These are phyloP conservation scores for Semaprochilodus insignis DNA, from an alignment of 2,797 vertebrate genomes.

Conservation along the genomic window DNA sequence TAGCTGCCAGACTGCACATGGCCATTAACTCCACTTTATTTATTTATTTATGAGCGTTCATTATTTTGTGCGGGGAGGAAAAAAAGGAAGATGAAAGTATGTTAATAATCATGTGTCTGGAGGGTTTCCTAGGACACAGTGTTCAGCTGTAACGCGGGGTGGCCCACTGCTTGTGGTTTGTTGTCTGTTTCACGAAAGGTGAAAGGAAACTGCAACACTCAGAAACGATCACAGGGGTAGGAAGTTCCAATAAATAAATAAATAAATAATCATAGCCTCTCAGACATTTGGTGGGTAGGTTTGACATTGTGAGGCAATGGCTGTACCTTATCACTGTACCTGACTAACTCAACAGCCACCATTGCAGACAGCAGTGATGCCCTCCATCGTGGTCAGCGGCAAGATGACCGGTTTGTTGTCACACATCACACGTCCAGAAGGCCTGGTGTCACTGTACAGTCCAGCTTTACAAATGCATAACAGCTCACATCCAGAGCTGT, in stretches of 20 bases:
- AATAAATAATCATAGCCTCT: not conserved
- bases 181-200: not conserved
- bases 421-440: no score
- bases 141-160: not conserved
- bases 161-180: not conserved
- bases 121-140: not conserved
- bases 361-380: no score
- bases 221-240: not conserved
- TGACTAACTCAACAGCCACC: no score
- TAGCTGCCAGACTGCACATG: constrained; percentile 40
- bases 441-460: no score
- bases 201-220: not conserved
- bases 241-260: not conserved
- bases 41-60: constrained; percentile 54
- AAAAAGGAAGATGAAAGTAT: constrained; percentile 47
- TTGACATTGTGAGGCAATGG: no score
- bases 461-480: no score
- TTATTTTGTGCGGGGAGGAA: constrained; percentile 43
- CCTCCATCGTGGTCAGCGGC: no score
- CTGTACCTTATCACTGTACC: no score
- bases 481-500: no score
- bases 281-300: no score
- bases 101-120: constrained; percentile 35
- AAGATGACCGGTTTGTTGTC: no score
- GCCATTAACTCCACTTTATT: constrained; percentile 51